Evolutionary conservation across 2,113 vertebrate species (phyloP), one percentile per base, ranked within the genome.

Genomic region (Ctenomys sociabilis): DNA sequence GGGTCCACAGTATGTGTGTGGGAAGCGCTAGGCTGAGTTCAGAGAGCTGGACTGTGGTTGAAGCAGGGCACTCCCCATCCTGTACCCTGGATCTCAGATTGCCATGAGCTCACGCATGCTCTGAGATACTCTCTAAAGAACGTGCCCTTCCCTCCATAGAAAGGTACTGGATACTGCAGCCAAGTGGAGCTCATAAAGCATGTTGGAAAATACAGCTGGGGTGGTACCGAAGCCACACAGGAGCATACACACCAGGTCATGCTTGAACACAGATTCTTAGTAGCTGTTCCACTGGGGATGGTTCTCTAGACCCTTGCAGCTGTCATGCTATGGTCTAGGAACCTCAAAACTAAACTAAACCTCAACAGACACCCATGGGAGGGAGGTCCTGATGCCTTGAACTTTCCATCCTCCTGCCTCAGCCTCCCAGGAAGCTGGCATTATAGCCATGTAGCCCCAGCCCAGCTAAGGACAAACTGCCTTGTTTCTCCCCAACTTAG

Each of bases 1-100:
- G 37, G 54, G 40, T 10, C 4, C 35, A 21, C 45, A 2, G 4
- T 2, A 1, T 1, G 0, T 0, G 12, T 37, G 8, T 4, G 16
- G 26, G 35, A 49, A 35, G n/a, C 26, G 2, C 1, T 9, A 1
- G 16, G 24, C 54, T 37, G 16, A 7, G 10, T 19, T 63, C 14
- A 0, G 78, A 72, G 49, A 35, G 10, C 32, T 24, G 16, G 52
- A 61, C 26, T 8, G 1, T 3, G 22, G 52, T n/a, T 26, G 11
- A 37, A 64, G 12, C 37, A 54, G 0, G 0, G 21, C 26, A 10
- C 24, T 35, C 54, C 1, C 14, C 24, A 1, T 40, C 32, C 35
- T 32, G 4, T 7, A 30, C 14, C 26, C 0, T 12, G 2, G 7
- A 8, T 49, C 54, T 26, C 28, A 57, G 24, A 45, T 3, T 28